Evolutionary conservation across 2,888 invertebrate genomes (phyloP), one percentile per base, ranked within the genome.

Genomic region (Drosophila prolongata): DNA sequence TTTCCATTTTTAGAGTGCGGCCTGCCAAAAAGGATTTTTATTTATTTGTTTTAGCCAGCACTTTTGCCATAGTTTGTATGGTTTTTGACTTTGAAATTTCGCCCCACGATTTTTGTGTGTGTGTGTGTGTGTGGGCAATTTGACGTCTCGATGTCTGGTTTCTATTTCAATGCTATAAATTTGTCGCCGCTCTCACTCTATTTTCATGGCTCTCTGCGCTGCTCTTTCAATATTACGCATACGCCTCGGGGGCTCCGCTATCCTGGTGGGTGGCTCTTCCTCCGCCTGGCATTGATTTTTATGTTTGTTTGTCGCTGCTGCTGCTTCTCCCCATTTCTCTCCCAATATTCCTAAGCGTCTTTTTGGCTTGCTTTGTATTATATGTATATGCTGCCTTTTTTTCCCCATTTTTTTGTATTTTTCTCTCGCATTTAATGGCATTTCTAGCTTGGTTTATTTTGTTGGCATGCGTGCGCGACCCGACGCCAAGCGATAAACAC

Each of bases 121-220:
- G 38, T 30, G 24, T 60, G n/a, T 64, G 47, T 57, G 43, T 58
- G 50, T 56, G 44, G 56, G 65, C 60, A 65, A 52, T 70, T 76
- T 78, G 85, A 85, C 89, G 85, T 84, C 85, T 79, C 82, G 67
- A 70, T 87, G 85, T 85, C 85, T 85, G 89, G 76, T 79, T 89
- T 84, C 70, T 84, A 75, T 85, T 81, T 84, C 81, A 80, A 75
- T 85, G 79, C 89, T 64, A 85, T 89, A 89, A 89, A 84, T 87
- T 84, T 80, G 85, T 84, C 83, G 78, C 79, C 76, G 74, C 70
- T 65, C 53, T 50, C 38, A 35, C 35, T 40, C 47, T 34, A 8
- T 9, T 24, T 9, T 11, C 38, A n/a, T 40, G 19, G 24, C 24
- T 19, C n/a, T 30, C 56, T 58, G 53, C 34, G 43, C 61, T 70